Base-by-base conservation (phyloP, 92 coral and sea anemone species). In the Scolanthus callimorphus region DNA sequence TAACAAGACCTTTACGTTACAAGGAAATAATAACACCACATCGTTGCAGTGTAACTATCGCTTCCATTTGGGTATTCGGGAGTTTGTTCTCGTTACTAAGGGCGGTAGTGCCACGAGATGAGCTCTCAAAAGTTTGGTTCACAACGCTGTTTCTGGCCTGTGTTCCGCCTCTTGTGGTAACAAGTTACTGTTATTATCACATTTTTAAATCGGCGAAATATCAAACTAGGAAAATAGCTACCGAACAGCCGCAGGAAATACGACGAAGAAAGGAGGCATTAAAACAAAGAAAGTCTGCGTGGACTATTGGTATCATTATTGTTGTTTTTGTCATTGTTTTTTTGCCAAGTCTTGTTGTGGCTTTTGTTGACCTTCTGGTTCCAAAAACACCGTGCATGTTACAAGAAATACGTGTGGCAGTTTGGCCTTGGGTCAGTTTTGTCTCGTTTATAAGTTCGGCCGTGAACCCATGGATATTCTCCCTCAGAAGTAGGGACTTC, bases 401-500 rank as follows among this genome's bases (percentile, higher is more conserved):
- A 20, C 58, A 51, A 38, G 49, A 66, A 22, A 60, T 58, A 19
- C 11, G 51, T 3, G 67, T 51, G 29, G 74, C 60, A 19, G 83
- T 54, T 15, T 86, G 95, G 95, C 73, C 80, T 22, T 82, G 90
- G 86, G 78, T 60, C 0, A 67, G 49, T 9, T 46, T 72, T 2
- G 25, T 86, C 19, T 62, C 85, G 8, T 80, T 66, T 51, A 26
- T 65, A 21, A 71, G 82, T 43, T 71, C 90, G 13, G 81, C 85
- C 1, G 13, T 71, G 10, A 85, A 86, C 41, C 90, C 95, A 0
- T 86, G 95, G 95, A 80, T 86, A 2, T 82, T 81, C 31, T 79
- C 95, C 0, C 49, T 79, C 20, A 56, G 95, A 47, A 71, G 68
- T 25, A 51, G 62, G 17, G 85, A 69, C 64, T 82, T 86, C 29